Base-by-base conservation (phyloP, 1,140 invertebrate species). In the Drosophila elegans region DNA sequence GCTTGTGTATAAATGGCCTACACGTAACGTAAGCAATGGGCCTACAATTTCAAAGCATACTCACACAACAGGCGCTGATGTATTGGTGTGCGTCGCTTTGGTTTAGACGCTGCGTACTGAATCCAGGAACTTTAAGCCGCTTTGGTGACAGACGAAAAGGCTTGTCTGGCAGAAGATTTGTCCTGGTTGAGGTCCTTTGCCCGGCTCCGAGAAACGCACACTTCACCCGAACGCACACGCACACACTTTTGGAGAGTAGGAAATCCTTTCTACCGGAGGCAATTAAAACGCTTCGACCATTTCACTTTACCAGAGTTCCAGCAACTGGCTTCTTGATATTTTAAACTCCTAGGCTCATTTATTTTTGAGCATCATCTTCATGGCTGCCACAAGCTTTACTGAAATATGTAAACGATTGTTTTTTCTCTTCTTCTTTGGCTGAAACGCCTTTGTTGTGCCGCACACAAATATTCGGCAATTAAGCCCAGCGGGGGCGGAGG, bases 401-500 rank as follows among this genome's bases (percentile, higher is more conserved):
- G 72, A 75, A 67, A 75, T 75, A 76, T 75, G 39, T 61, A 73
- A 73, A 53, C 64, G 29, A n/a, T 27, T 21, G 29, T 21, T 27
- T 21, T 53, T 36, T 41, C 3, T 10, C 16, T 48, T 71, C 21
- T 25, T 21, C 41, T n/a, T 21, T 55, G 34, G 34, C 46, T 13
- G 21, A n/a, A 48, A 59, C 36, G 38, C 44, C 32, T 29, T 38
- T 54, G 44, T 36, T 60, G 44, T 16, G 52, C 45, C 44, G 46
- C 53, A 49, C 78, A 46, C 57, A 86, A 88, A 88, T 73, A 79
- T 86, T 86, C 63, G 83, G 75, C 83, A 86, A 79, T 88, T 86
- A 86, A 79, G 66, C 57, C 52, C 57, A 48, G 66, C 36, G 16
- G n/a, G n/a, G n/a, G 45, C 32, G 13, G 16, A 21, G 16, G 16